A percentile compares a stretch with the other conserved stretches of the same genome.
phyloP scores from a whole-genome alignment of 2,113 vertebrate genomes.

The Platichthys stellatus region DNA sequence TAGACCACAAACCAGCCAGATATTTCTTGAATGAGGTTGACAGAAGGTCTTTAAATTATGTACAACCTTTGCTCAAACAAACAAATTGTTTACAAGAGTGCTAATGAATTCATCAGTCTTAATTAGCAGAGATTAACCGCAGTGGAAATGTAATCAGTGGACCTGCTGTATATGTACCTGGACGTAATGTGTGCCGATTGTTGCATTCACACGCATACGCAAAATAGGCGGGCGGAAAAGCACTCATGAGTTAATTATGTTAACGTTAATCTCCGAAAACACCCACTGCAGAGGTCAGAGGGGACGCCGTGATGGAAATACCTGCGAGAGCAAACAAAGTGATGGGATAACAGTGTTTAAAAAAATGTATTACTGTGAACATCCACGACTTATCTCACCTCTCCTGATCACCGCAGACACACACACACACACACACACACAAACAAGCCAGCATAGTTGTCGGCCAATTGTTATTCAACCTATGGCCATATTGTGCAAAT shows the following conservation, averaged over 20 bases:
- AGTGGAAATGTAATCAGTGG: conserved; percentile 54
- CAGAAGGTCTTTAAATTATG: conserved; percentile 85
- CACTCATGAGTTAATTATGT: conserved; percentile 30
- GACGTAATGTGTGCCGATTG: conserved; percentile 20
- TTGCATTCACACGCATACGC: background rate
- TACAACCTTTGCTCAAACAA: conserved; percentile 83
- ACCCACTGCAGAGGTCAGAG: conserved; percentile 23
- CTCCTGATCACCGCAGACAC: background rate
- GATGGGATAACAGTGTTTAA: background rate
- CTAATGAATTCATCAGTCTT: conserved; percentile 88
- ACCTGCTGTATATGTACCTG: conserved; percentile 32
- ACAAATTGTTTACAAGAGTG: conserved; percentile 82
- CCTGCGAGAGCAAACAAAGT: conserved; percentile 14
- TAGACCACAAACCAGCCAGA: conserved; percentile 78
- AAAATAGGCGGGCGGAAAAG: conserved; percentile 9
- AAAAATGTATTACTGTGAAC: conserved; percentile 9
- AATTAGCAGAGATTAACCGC: conserved; percentile 76
- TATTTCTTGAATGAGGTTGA: conserved; percentile 83
- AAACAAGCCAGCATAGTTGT: conserved; percentile 3
- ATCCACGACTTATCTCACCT: conserved; percentile 5
- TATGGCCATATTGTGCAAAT: conserved; percentile 54
- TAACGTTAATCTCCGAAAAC: conserved; percentile 21
- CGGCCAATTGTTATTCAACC: conserved; percentile 62
- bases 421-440: conserved; percentile 2
- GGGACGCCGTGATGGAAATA: background rate